Base-by-base conservation (phyloP, 1,140 invertebrate species). In the Aphelenchoides besseyi region DNA sequence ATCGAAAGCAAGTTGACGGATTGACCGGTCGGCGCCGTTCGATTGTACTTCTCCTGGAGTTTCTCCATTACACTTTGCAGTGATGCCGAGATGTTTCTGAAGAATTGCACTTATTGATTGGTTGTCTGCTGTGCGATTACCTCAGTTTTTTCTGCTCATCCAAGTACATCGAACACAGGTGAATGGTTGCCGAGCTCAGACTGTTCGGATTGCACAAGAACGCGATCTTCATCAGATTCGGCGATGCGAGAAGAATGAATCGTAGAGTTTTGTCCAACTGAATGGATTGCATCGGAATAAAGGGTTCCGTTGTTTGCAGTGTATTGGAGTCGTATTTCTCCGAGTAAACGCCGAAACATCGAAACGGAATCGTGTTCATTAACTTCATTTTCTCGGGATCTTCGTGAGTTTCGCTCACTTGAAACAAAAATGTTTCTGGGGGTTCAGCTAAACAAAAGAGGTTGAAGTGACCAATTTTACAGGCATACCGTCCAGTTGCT, bases 401-500 rank as follows among this genome's bases (percentile, higher is more conserved):
- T 48, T 48, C 41, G 41, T 48, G 41, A 16, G 41, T 48, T 48
- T 48, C 41, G 41, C 12, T 16, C 12, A 48, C 41, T 48, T 48
- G 41, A 23, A 48, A 48, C 12, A 48, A 23, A 23, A 48, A 12
- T 12, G 41, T 48, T 23, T 48, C 41, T 23, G 41, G 41, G 12
- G 41, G 41, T 48, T 48, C 41, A 23, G 41, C 41, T 48, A 48
- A n/a, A n/a, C n/a, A 48, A 12, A 48, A 48, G 23, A 12, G n/a
- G n/a, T n/a, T n/a, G n/a, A n/a, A n/a, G n/a, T n/a, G 41, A 48
- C 12, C 12, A 23, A 23, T 12, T 16, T 16, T n/a, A n/a, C n/a
- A n/a, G n/a, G n/a, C n/a, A n/a, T n/a, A 48, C 41, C 41, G 41
- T 48, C 41, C 41, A 48, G 41, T 48, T 48, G 41, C 41, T 48